phyloP scores from a whole-genome alignment of 1,140 invertebrate genomes.

The Cyrtorhinus lividipennis region DNA sequence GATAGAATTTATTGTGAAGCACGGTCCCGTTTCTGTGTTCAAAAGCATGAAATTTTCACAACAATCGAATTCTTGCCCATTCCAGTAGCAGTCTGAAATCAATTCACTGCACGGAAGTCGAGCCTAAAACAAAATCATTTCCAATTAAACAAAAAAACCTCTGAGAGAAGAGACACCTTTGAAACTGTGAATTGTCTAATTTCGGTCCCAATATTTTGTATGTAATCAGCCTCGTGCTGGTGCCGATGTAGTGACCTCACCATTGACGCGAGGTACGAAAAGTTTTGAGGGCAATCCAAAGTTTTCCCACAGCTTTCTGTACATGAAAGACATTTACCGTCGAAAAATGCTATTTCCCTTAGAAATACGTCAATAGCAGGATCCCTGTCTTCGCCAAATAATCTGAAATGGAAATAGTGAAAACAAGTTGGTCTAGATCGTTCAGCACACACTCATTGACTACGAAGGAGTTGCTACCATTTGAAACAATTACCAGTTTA shows the following conservation, averaged over 20 bases:
- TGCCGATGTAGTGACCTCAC: too few relatives aligned
- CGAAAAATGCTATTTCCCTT: background rate
- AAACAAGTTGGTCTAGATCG: too few relatives aligned
- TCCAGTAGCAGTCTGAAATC: slow-evolving; percentile 43
- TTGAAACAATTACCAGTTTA: too few relatives aligned
- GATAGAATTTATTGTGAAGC: slow-evolving; percentile 36
- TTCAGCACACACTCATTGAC: too few relatives aligned
- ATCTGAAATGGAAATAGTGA: too few relatives aligned
- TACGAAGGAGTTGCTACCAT: too few relatives aligned
- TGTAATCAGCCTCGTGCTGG: too few relatives aligned
- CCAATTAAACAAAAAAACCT: too few relatives aligned
- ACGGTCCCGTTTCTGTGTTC: slow-evolving; percentile 47
- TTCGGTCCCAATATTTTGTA: background rate
- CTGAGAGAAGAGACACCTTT: too few relatives aligned
- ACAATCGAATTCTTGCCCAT: slow-evolving; percentile 42
- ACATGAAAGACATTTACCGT: background rate
- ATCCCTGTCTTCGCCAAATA: background rate
- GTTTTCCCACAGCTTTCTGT: background rate
- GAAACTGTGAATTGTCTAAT: too few relatives aligned
- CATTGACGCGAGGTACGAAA: background rate
- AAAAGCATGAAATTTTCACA: slow-evolving; percentile 47
- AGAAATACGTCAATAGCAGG: background rate
- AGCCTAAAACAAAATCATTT: slow-evolving; percentile 30
- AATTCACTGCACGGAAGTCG: slow-evolving; percentile 39
- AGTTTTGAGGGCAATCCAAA: background rate